These are phyloP conservation scores for Trichomalopsis sarcophagae DNA, from an alignment of 1,140 invertebrate species.

Conservation along the genomic window DNA sequence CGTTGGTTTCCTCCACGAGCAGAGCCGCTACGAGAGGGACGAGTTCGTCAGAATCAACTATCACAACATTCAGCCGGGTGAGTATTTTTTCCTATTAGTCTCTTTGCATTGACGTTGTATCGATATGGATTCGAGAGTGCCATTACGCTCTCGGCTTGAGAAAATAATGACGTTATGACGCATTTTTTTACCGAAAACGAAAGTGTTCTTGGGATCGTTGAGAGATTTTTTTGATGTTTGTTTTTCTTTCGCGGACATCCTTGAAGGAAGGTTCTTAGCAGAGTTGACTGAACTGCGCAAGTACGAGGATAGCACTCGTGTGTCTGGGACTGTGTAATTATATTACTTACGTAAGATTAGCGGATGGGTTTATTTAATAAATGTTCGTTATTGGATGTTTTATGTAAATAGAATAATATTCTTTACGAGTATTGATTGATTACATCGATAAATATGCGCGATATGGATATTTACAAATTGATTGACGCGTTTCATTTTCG, in stretches of 20 bases:
- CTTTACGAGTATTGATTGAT: no score
- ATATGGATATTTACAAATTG: no score
- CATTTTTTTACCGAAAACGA: neutral
- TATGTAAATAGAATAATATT: neutral
- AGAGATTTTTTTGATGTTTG: no score
- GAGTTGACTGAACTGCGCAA: neutral
- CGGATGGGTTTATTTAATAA: neutral
- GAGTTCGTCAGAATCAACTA: constrained; percentile 83
- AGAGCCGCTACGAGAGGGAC: constrained; percentile 87
- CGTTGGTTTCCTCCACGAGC: constrained; percentile 91
- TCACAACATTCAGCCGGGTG: constrained; percentile 82
- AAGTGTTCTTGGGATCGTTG: no score
- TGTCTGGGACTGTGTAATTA: neutral
- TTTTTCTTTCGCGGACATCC: neutral
- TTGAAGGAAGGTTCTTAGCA: neutral
- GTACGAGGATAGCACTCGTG: neutral
- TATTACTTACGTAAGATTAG: neutral
- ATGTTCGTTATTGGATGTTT: neutral
- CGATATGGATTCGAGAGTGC: no score
- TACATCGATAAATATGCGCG: no score
- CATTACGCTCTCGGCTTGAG: no score
- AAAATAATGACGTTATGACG: no score
- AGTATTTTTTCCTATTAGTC: constrained; percentile 34
- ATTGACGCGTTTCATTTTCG: no score
- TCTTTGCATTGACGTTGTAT: neutral